Evolutionary conservation across 2,888 invertebrate species (phyloP).

Genomic region (Drosophila dives): DNA sequence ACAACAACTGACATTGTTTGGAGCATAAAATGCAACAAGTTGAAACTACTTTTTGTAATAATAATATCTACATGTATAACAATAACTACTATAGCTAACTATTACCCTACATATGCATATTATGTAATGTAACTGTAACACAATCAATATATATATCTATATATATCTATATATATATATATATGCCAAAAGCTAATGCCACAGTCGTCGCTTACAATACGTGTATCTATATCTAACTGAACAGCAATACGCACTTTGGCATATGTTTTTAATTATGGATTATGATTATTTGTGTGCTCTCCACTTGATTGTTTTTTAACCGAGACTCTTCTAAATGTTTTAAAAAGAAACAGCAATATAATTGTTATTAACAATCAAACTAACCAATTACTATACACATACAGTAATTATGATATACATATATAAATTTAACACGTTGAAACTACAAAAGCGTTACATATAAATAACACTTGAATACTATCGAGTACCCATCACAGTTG

Average conservation of each 20-base stretch:
- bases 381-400: constrained; percentile 17
- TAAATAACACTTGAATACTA: constrained; percentile 36
- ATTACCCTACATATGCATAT: constrained; percentile 34
- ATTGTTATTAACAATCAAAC: constrained; percentile 38
- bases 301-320: constrained; percentile 30
- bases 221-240: background rate
- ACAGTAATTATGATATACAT: constrained; percentile 4
- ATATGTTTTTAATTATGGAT: constrained; percentile 45
- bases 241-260: constrained; percentile 47
- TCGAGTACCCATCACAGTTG: constrained; percentile 38
- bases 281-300: constrained; percentile 36
- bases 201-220: constrained; percentile 20
- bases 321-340: constrained; percentile 63
- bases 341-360: constrained; percentile 13
- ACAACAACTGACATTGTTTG: constrained; percentile 55
- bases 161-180: background rate
- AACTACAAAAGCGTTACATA: constrained; percentile 25
- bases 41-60: constrained; percentile 15
- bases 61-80: constrained; percentile 16
- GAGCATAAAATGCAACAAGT: constrained; percentile 50
- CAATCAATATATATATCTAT: background rate
- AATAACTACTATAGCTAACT: constrained; percentile 31
- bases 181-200: constrained; percentile 47
- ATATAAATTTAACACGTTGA: constrained; percentile 25
- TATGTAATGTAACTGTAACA: constrained; percentile 42